These are phyloP conservation scores for Apeira syringaria DNA, from an alignment of 2,888 invertebrate genomes.

Conservation along the genomic window DNA sequence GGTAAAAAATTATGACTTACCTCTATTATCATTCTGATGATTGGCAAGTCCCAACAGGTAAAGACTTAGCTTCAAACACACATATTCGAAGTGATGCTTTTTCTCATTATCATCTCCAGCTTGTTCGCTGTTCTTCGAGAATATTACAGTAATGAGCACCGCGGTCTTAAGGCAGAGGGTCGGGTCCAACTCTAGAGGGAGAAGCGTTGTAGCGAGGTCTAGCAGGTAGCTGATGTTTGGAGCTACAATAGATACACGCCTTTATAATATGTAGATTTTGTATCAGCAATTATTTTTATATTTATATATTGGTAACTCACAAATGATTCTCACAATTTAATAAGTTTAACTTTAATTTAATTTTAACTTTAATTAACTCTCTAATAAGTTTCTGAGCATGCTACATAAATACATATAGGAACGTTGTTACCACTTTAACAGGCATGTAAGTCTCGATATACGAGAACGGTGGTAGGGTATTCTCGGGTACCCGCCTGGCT, in stretches of 20 bases:
- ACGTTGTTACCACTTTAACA: too few species aligned
- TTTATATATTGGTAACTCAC: too few species aligned
- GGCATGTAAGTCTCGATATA: too few species aligned
- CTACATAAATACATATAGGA: too few species aligned
- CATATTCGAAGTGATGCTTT: constrained; percentile 55
- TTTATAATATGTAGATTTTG: too few species aligned
- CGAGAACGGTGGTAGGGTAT: too few species aligned
- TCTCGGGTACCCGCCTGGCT: too few species aligned
- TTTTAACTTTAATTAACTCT: too few species aligned
- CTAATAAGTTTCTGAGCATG: too few species aligned
- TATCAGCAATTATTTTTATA: too few species aligned
- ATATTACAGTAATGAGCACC: constrained; percentile 59
- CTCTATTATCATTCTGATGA: constrained; percentile 62
- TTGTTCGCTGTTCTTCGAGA: constrained; percentile 47
- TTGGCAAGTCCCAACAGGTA: constrained; percentile 56
- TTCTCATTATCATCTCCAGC: constrained; percentile 36
- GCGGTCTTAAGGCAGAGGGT: constrained; percentile 55
- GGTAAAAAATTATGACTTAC: constrained; percentile 40
- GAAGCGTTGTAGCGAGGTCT: constrained; percentile 55
- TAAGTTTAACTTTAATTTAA: too few species aligned
- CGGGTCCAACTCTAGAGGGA: constrained; percentile 54
- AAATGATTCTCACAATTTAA: too few species aligned
- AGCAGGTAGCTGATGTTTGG: constrained; percentile 62
- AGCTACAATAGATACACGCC: constrained; percentile 46
- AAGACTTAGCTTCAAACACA: constrained; percentile 61